A percentile compares a stretch with the other conserved stretches of the same genome.
These are phyloP conservation scores for Agelaius phoeniceus DNA, from an alignment of 2,113 vertebrate species.

Conservation along the genomic window DNA sequence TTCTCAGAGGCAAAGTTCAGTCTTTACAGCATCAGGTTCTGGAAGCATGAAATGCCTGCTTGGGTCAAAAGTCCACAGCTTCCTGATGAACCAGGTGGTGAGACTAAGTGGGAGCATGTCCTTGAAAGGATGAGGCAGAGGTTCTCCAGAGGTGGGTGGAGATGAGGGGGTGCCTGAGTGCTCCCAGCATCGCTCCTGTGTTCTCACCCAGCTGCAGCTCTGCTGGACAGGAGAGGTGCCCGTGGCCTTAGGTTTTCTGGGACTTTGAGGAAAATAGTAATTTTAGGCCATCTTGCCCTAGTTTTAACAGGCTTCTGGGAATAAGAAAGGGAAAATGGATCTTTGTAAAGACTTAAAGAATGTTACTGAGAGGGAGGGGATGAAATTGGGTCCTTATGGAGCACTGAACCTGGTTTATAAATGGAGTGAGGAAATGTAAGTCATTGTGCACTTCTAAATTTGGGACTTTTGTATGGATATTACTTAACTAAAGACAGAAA, in stretches of 20 bases:
- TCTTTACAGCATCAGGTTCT: constrained; percentile 1
- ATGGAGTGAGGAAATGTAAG: constrained; percentile 29
- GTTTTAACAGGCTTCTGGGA: constrained; percentile 64
- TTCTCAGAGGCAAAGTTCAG: constrained; percentile 16
- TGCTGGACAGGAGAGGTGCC: background rate
- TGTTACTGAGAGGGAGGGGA: constrained; percentile 28
- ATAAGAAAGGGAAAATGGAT: constrained; percentile 61
- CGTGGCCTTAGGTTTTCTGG: constrained; percentile 18
- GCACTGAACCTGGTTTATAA: constrained; percentile 45
- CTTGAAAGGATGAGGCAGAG: background rate
- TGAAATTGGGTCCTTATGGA: constrained; percentile 28
- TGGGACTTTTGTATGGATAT: constrained; percentile 43
- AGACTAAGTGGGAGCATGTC: background rate
- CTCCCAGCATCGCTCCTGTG: background rate
- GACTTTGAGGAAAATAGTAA: constrained; percentile 58
- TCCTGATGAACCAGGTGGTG: background rate
- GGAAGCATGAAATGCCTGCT: background rate
- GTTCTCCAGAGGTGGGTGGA: background rate
- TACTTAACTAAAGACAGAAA: constrained; percentile 40
- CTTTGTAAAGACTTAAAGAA: constrained; percentile 50
- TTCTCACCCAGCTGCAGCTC: background rate
- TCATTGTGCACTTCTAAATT: constrained; percentile 42
- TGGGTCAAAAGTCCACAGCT: constrained; percentile 7
- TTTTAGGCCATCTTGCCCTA: constrained; percentile 62
- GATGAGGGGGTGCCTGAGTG: background rate